These are phyloP conservation scores for Vombatus ursinus DNA, from an alignment of 2,113 vertebrate species.

Conservation along the genomic window DNA sequence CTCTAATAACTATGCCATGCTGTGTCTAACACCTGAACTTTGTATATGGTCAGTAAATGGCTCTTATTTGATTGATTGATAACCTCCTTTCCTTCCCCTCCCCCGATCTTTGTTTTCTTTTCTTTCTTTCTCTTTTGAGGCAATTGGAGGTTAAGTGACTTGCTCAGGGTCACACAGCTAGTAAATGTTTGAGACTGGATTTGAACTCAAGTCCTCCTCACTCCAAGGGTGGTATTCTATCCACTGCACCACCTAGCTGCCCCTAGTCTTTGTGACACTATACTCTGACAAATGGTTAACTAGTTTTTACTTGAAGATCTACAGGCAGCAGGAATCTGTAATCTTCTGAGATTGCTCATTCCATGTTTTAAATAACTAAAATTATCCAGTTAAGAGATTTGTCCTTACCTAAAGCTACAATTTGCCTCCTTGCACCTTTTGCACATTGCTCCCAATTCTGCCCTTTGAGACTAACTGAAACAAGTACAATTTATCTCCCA, in stretches of 20 bases:
- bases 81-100: background rate
- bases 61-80: background rate
- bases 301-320: background rate
- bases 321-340: background rate
- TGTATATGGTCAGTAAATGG: background rate
- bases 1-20: background rate
- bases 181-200: no score
- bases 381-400: background rate
- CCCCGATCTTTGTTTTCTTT: no score
- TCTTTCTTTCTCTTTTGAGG: background rate
- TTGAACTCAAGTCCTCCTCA: no score
- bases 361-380: background rate
- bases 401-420: background rate
- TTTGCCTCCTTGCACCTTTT: background rate
- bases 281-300: background rate
- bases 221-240: no score
- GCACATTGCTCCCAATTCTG: background rate
- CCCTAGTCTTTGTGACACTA: background rate
- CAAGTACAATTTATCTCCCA: background rate
- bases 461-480: background rate
- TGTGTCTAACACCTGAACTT: background rate
- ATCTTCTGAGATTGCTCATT: background rate
- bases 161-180: no score
- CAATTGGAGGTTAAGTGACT: no score
- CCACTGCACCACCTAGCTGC: no score